A percentile compares a stretch with the other conserved stretches of the same genome.
phyloP scores from a whole-genome alignment of 2,797 vertebrate species.

The Aeoliscus strigatus region DNA sequence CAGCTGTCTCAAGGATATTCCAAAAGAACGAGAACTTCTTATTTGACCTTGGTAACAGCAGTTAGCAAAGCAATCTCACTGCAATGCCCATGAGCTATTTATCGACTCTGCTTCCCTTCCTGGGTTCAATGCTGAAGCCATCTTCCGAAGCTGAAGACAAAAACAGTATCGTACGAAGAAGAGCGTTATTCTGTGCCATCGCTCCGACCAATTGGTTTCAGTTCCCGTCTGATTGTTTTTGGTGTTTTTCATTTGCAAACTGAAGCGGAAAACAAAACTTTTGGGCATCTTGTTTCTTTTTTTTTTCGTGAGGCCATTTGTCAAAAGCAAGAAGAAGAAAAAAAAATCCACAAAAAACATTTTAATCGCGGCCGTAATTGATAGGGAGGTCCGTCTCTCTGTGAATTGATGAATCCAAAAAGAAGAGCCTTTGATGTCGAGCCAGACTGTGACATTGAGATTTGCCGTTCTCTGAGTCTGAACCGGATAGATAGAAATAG shows the following conservation, averaged over 20 bases:
- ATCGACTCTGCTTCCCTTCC: too few species aligned
- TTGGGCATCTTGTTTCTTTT: too few species aligned
- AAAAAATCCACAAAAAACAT: slow-evolving; percentile 46
- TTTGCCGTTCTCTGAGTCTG: slow-evolving; percentile 59
- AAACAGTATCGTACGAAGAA: too few species aligned
- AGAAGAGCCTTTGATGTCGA: slow-evolving; percentile 65
- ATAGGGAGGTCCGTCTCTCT: slow-evolving; percentile 56
- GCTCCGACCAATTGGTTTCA: too few species aligned
- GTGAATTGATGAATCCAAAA: slow-evolving; percentile 66
- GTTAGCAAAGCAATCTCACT: neutral
- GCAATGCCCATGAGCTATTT: slow-evolving; percentile 9
- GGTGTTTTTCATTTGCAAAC: too few species aligned
- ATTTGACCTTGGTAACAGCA: slow-evolving; percentile 8
- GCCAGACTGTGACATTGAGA: slow-evolving; percentile 67
- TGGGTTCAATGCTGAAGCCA: too few species aligned
- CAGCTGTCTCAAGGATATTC: neutral
- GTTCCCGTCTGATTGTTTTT: too few species aligned
- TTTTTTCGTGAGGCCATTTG: too few species aligned
- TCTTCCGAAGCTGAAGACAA: too few species aligned
- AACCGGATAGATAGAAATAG: slow-evolving; percentile 65
- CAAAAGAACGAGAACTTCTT: neutral
- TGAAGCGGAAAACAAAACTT: too few species aligned
- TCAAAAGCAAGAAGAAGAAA: too few species aligned
- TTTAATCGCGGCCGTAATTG: slow-evolving; percentile 65
- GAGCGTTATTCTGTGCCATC: too few species aligned